Percentiles rank a stretch among this genome's conserved stretches.
These are phyloP conservation scores for Pyxicephalus adspersus DNA, from an alignment of 2,113 vertebrate species.

Conservation along the genomic window DNA sequence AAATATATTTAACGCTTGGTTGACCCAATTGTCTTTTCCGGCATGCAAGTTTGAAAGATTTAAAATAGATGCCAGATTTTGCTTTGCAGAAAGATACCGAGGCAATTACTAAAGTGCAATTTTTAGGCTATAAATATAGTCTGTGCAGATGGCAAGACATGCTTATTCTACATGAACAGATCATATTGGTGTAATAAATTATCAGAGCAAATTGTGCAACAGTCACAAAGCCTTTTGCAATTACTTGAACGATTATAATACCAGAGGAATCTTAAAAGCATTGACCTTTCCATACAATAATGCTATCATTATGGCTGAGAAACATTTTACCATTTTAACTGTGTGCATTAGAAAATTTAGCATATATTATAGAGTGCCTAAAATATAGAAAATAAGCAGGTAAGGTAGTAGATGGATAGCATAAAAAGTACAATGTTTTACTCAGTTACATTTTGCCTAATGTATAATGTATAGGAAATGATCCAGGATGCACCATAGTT, in stretches of 20 bases:
- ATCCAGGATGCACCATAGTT: too few species aligned
- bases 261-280: constrained; percentile 53
- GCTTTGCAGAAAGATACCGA: constrained; percentile 63
- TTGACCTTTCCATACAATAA: constrained; percentile 38
- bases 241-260: constrained; percentile 26
- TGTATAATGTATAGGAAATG: too few species aligned
- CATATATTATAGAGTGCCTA: too few species aligned
- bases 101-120: constrained; percentile 64
- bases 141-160: constrained; percentile 65
- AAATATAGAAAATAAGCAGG: too few species aligned
- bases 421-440: too few species aligned
- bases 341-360: too few species aligned
- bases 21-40: constrained; percentile 57
- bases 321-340: constrained; percentile 28
- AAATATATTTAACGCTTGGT: constrained; percentile 59
- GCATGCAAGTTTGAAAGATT: constrained; percentile 44
- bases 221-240: constrained; percentile 27
- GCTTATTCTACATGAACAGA: constrained; percentile 52
- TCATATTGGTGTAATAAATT: constrained; percentile 53
- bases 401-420: too few species aligned
- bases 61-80: constrained; percentile 53
- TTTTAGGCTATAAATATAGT: constrained; percentile 58
- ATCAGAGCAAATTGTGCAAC: constrained; percentile 28
- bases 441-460: too few species aligned
- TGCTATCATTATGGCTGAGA: constrained; percentile 28